These are phyloP conservation scores for Megaustenia siamemsis DNA, from an alignment of 2,888 invertebrate genomes.

Conservation along the genomic window DNA sequence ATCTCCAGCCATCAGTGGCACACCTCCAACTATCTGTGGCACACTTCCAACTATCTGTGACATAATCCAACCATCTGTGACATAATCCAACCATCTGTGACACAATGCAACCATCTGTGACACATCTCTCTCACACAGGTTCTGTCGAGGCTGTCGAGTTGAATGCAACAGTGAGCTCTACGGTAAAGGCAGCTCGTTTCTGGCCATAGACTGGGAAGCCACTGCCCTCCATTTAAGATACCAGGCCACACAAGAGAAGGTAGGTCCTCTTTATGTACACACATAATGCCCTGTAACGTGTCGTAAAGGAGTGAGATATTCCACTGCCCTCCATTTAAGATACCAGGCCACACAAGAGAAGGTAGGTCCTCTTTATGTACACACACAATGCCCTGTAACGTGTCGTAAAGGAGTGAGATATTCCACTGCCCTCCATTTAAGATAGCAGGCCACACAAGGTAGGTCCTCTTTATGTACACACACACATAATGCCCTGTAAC, in stretches of 20 bases:
- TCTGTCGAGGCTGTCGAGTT: slow-evolving; percentile 92
- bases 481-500: no score
- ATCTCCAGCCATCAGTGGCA: no score
- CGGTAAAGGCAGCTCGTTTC: slow-evolving; percentile 80
- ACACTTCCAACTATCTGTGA: no score
- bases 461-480: slow-evolving; percentile 45
- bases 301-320: no score
- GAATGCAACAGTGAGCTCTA: slow-evolving; percentile 83
- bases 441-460: slow-evolving; percentile 89
- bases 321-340: slow-evolving; percentile 93
- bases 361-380: slow-evolving; percentile 78
- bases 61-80: no score
- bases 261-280: slow-evolving; percentile 58
- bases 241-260: slow-evolving; percentile 88
- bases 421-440: slow-evolving; percentile 93
- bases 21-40: no score
- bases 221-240: slow-evolving; percentile 94
- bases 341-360: slow-evolving; percentile 90
- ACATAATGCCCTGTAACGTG: no score
- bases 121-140: slow-evolving; percentile 79
- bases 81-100: no score
- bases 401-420: no score
- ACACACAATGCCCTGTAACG: no score
- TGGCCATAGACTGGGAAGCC: slow-evolving; percentile 97
- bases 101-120: no score